These are phyloP conservation scores for Drosophila watanabei DNA, from an alignment of 1,140 invertebrate species.

Conservation along the genomic window DNA sequence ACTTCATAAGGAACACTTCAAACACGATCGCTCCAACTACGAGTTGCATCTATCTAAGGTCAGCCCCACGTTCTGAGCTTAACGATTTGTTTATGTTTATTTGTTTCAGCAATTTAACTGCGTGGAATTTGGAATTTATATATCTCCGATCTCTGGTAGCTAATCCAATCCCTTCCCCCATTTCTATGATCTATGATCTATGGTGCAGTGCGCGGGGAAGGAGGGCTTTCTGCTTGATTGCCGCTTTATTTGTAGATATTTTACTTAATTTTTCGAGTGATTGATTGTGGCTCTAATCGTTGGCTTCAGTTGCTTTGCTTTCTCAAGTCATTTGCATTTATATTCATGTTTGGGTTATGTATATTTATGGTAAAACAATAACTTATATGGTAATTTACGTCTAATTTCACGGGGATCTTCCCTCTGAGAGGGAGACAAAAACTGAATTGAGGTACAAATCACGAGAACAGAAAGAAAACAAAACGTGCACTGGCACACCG, in stretches of 20 bases:
- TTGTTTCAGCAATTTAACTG: conserved; percentile 46
- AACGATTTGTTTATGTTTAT: conserved; percentile 4
- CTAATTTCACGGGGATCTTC: conserved; percentile 34
- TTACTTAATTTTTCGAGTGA: not conserved
- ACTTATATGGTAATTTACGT: conserved; percentile 35
- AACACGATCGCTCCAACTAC: conserved; percentile 45
- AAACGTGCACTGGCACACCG: conserved; percentile 74
- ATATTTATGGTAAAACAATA: conserved; percentile 45
- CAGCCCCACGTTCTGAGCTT: conserved; percentile 26
- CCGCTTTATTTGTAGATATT: conserved; percentile 8
- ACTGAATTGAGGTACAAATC: conserved; percentile 43
- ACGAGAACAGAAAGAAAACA: conserved; percentile 16
- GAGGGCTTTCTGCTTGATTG: conserved; percentile 27
- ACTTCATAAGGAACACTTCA: conserved; percentile 34
- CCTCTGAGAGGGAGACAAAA: conserved; percentile 5
- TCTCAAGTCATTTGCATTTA: conserved; percentile 51
- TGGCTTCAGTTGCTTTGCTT: conserved; percentile 56
- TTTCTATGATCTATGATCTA: conserved; percentile 13
- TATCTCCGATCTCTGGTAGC: conserved; percentile 4
- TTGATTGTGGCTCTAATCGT: conserved; percentile 53
- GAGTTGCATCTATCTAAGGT: conserved; percentile 43
- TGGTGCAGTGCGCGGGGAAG: conserved; percentile 32
- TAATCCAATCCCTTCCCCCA: conserved; percentile 22
- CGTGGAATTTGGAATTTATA: conserved; percentile 41
- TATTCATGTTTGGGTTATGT: conserved; percentile 52